Evolutionary conservation across 30 jellyfish, hydroid and myxozoan genomes (phyloP), one percentile per base, ranked within the genome.

Genomic region (Aurelia coerulea): DNA sequence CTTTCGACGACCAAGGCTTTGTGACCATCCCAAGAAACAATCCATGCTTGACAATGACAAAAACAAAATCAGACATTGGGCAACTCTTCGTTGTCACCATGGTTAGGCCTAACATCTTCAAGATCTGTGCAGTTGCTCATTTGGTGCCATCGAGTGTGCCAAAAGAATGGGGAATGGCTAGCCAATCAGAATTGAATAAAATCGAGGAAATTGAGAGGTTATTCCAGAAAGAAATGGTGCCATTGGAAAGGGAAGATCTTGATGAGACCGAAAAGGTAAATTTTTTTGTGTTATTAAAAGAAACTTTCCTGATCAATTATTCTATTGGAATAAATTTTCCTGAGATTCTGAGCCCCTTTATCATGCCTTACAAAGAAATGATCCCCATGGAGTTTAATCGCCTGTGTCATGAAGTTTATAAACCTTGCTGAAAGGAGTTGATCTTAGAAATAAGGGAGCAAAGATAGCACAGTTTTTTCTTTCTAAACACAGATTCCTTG

Each of bases 201-300:
- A 59, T 84, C 37, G 84, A 73, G 58, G 68, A 73, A 23, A 11
- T 84, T 34, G 83, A 84, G 65, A 54, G 19, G 65, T 10, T 84
- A 15, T 73, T 84, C 80, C 81, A 74, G 37, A 34, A 46, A 51
- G 87, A 62, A 31, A 18, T 72, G 87, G 75, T 84, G 33, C 33
- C 75, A 32, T 5, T 74, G 52, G 65, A 58, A 23, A 65, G 49
- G 29, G 71, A 74, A 32, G 39, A 73, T 51, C 34, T 59, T 31
- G 83, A 66, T 34, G 85, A 63, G 15, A 81, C 74, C 31, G 93
- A 84, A 74, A 74, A 62, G 83, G 93, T 84, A 17, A 34, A 68
- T 7, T 66, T 66, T 42, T 46, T 2, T 46, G 11, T 46, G 15
- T 1, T 0, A 0, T 46, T 0, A 46, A 7, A 0, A 9, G 12